phyloP scores from a whole-genome alignment of 2,888 invertebrate species.

The Parnassius orleans region DNA sequence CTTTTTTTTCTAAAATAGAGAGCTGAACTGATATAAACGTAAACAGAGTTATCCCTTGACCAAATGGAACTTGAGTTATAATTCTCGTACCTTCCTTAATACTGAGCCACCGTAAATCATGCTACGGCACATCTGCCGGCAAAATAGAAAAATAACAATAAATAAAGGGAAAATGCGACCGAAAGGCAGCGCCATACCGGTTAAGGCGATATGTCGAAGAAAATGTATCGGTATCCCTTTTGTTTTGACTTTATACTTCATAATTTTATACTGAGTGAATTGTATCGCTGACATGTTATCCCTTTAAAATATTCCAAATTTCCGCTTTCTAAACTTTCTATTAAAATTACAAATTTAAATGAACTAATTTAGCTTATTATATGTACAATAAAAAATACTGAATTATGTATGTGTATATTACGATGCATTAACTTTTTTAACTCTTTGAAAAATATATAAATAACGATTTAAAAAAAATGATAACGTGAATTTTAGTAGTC shows the following conservation, averaged over 20 bases:
- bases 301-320: too few species aligned
- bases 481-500: too few species aligned
- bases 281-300: background rate
- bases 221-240: constrained; percentile 32
- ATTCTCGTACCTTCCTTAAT: constrained; percentile 71
- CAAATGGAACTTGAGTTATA: constrained; percentile 52
- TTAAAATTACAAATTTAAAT: too few species aligned
- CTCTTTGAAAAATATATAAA: too few species aligned
- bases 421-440: too few species aligned
- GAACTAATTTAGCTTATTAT: too few species aligned
- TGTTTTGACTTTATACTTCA: constrained; percentile 13
- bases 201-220: constrained; percentile 49
- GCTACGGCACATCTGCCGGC: constrained; percentile 74
- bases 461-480: too few species aligned
- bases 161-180: constrained; percentile 62
- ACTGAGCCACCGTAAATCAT: constrained; percentile 73
- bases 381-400: too few species aligned
- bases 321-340: too few species aligned
- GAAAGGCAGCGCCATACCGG: constrained; percentile 41
- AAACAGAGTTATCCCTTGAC: constrained; percentile 38
- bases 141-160: constrained; percentile 82
- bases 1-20: background rate
- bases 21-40: constrained; percentile 1
- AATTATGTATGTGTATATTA: too few species aligned
- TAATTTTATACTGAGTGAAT: constrained; percentile 6